A percentile compares a stretch with the other conserved stretches of the same genome.
Evolutionary conservation across 1,140 invertebrate species (phyloP).

Genomic region (Adoxophyes honmai): DNA sequence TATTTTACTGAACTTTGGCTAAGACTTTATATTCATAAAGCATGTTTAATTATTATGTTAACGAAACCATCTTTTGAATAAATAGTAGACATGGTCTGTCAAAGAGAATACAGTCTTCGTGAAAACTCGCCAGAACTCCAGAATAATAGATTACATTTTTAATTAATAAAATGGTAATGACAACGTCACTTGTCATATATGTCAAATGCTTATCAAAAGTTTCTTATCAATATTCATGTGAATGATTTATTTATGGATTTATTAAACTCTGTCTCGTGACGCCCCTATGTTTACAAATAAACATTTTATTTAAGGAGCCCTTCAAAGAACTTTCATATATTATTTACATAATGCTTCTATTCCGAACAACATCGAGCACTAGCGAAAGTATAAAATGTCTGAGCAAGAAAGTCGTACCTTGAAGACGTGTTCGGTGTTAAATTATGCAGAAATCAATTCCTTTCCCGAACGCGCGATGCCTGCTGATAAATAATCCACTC

Average conservation of each 20-base stretch:
- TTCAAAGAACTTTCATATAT: slow-evolving; percentile 2
- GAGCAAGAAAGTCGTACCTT: slow-evolving; percentile 57
- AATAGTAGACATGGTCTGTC: slow-evolving; percentile 65
- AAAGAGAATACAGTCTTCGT: slow-evolving; percentile 65
- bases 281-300: too few species aligned
- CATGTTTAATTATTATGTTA: slow-evolving; percentile 75
- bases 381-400: slow-evolving; percentile 71
- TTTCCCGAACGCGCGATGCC: slow-evolving; percentile 49
- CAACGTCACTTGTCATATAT: background rate
- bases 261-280: too few species aligned
- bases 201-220: background rate
- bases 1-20: slow-evolving; percentile 63
- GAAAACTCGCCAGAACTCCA: slow-evolving; percentile 15
- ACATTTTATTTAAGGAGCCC: too few species aligned
- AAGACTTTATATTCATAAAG: slow-evolving; percentile 73
- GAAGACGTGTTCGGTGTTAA: slow-evolving; percentile 67
- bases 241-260: too few species aligned
- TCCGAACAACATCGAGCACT: slow-evolving; percentile 50
- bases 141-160: slow-evolving; percentile 1
- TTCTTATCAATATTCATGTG: too few species aligned
- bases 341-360: slow-evolving; percentile 64
- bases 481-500: slow-evolving; percentile 69
- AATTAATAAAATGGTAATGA: slow-evolving; percentile 11
- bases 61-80: slow-evolving; percentile 73
- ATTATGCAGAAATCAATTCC: slow-evolving; percentile 75